Evolutionary conservation across 2,113 vertebrate genomes (phyloP), one percentile per base, ranked within the genome.

Genomic region (Dasyornis broadbenti): DNA sequence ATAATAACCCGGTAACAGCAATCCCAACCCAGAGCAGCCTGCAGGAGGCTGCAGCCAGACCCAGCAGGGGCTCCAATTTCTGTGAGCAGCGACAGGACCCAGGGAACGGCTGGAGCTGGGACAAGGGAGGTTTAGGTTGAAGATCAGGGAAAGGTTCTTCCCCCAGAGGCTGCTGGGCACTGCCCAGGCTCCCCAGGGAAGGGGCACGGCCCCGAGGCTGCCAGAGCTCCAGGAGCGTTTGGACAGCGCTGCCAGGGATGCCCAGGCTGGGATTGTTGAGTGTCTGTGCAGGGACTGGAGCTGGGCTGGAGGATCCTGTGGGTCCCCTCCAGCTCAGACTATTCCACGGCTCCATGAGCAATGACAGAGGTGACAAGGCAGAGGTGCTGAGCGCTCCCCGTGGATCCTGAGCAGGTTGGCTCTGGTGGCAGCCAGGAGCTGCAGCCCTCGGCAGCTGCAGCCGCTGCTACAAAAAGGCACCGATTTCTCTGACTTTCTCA

Each of bases 71-170:
- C 53, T 60, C 28, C 23, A 30, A 2, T 16, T 35, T 27, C 37
- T 66, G 44, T 59, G 60, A 52, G 24, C 57, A 49, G 11, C 0
- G 2, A 59, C 61, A 66, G 56, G 1, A 42, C 7, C 12, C 6
- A 15, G 37, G 44, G 33, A 8, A 11, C 0, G 13, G 23, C 68
- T 66, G 68, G 23, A 14, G 33, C 15, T 73, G 26, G 3, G 14
- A 1, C 35, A 37, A 5, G 33, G 66, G 0, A 64, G 22, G n/a
- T 0, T 37, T 2, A 19, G 27, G 44, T 0, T 45, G 52, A 33
- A 33, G 16, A 13, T 44, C 22, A 10, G 44, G 64, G 26, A 24
- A n/a, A 60, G 37, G 9, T 26, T 75, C 28, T 39, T n/a, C 7
- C 23, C 27, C 11, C 45, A 59, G 45, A 66, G 28, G 14, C 23